These are phyloP conservation scores for Liopterus haemorrhoidalis DNA, from an alignment of 2,888 invertebrate species.

Conservation along the genomic window DNA sequence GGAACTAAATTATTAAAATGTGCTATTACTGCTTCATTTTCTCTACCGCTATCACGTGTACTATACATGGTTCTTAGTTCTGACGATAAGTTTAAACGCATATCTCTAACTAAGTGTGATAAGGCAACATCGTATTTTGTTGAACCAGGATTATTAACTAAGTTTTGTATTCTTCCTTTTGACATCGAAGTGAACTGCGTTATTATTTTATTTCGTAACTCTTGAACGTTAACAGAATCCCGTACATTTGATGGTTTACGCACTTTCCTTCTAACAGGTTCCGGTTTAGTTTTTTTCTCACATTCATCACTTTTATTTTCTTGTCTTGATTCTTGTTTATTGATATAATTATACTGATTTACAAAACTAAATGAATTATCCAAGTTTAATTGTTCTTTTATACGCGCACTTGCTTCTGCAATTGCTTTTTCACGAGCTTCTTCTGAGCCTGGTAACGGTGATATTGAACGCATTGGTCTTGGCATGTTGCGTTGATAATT, in stretches of 20 bases:
- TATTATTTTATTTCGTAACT: constrained; percentile 16
- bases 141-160: constrained; percentile 38
- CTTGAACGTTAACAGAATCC: constrained; percentile 5
- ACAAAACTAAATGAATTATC: too few species aligned
- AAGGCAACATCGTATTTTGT: constrained; percentile 41
- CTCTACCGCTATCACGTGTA: constrained; percentile 8
- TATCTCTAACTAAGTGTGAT: constrained; percentile 41
- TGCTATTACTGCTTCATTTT: constrained; percentile 15
- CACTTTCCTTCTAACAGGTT: neutral
- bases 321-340: neutral
- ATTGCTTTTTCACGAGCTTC: constrained; percentile 18
- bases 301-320: constrained; percentile 4
- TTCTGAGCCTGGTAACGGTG: constrained; percentile 16
- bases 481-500: neutral
- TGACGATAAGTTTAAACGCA: constrained; percentile 41
- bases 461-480: constrained; percentile 1
- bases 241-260: neutral
- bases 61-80: constrained; percentile 41
- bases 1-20: constrained; percentile 19
- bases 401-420: constrained; percentile 18
- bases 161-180: constrained; percentile 36
- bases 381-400: constrained; percentile 15
- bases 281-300: constrained; percentile 3
- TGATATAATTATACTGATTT: too few species aligned
- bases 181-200: constrained; percentile 18